Percentiles rank a stretch among this genome's conserved stretches.
Conservation (phyloP, 2,113 vertebrate species). For the Prinia subflava region DNA sequence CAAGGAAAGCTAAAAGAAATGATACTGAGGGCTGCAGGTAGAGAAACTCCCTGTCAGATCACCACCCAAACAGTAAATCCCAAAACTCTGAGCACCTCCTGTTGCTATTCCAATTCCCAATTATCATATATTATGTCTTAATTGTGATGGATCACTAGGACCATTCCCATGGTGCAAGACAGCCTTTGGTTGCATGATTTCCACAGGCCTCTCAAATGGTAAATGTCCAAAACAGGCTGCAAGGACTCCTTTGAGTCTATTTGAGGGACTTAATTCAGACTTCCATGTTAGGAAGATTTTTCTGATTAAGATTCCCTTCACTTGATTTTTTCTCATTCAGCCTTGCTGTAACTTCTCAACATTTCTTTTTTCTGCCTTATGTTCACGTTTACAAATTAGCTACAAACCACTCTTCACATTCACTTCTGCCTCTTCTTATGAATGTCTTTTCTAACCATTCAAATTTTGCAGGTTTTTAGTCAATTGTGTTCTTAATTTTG, state of each 20-base stretch:
- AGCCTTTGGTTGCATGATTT: neutral
- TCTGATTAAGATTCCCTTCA: neutral
- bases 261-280: neutral
- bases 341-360: neutral
- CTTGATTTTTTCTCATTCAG: neutral
- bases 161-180: neutral
- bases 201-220: neutral
- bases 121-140: neutral
- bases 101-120: neutral
- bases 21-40: neutral
- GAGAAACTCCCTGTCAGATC: neutral
- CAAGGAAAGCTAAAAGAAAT: neutral
- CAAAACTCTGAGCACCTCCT: neutral
- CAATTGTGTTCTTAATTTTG: neutral
- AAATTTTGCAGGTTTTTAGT: neutral
- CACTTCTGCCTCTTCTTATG: neutral
- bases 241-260: neutral
- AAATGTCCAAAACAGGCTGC: neutral
- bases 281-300: neutral
- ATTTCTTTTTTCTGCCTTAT: neutral
- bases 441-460: neutral
- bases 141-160: neutral
- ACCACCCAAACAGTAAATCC: neutral
- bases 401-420: neutral
- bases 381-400: neutral